A percentile compares a stretch with the other conserved stretches of the same genome.
phyloP scores from a whole-genome alignment of 2,113 vertebrate species.

The Paedocypris sp. region DNA sequence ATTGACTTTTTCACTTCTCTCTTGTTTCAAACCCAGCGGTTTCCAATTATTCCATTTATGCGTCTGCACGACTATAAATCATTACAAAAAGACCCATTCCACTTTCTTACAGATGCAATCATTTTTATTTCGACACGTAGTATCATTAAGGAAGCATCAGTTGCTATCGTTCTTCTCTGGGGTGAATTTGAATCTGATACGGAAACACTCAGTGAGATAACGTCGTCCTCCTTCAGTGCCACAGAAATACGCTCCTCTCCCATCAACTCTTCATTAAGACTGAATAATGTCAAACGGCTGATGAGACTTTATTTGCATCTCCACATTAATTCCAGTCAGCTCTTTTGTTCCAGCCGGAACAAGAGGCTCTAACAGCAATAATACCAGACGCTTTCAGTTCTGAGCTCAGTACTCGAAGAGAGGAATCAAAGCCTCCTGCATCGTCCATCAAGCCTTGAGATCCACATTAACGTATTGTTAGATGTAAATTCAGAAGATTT shows the following conservation, averaged over 20 bases:
- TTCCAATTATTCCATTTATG: too few species aligned
- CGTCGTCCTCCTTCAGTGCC: slow-evolving; percentile 17
- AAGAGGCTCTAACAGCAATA: neutral
- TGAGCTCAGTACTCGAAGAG: neutral
- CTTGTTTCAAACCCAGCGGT: neutral
- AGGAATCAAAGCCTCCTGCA: slow-evolving; percentile 19
- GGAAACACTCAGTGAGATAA: slow-evolving; percentile 6
- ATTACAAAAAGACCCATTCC: neutral
- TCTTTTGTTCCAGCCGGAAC: neutral
- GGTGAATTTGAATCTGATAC: slow-evolving; percentile 6
- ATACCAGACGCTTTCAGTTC: neutral
- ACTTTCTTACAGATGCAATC: too few species aligned
- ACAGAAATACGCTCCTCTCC: neutral
- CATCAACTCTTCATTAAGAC: slow-evolving; percentile 24
- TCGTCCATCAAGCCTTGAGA: slow-evolving; percentile 48
- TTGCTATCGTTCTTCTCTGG: too few species aligned
- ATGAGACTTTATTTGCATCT: slow-evolving; percentile 28
- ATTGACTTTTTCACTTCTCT: too few species aligned
- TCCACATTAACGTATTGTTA: slow-evolving; percentile 49
- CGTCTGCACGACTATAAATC: neutral
- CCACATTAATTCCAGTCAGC: slow-evolving; percentile 14
- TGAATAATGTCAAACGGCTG: slow-evolving; percentile 24
- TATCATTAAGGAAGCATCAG: neutral
- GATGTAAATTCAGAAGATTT: slow-evolving; percentile 30
- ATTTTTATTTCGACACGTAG: neutral